phyloP scores from a whole-genome alignment of 2,888 invertebrate species.

The Anticlea derivata region DNA sequence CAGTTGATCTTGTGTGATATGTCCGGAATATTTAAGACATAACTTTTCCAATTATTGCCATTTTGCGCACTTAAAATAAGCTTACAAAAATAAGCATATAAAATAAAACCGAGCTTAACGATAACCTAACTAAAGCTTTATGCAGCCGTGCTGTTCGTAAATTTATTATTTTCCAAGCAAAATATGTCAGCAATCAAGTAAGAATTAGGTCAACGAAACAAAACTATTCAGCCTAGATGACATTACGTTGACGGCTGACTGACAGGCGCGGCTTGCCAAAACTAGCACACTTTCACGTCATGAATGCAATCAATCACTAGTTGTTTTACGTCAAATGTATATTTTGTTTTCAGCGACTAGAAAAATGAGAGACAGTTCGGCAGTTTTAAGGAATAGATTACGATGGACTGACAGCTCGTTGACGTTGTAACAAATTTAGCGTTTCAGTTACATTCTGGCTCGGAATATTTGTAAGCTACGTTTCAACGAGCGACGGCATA shows the following conservation, averaged over 20 bases:
- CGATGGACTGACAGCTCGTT: conserved; percentile 1
- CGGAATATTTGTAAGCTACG: too few relatives aligned
- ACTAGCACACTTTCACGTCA: conserved; percentile 21
- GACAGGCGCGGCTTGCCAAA: conserved; percentile 27
- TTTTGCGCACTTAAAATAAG: too few relatives aligned
- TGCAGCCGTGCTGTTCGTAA: too few relatives aligned
- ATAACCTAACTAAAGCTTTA: too few relatives aligned
- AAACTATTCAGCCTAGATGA: conserved; percentile 7
- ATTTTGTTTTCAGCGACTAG: conserved; percentile 26
- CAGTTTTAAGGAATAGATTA: conserved; percentile 7
- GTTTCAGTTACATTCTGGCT: background rate
- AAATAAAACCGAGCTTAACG: too few relatives aligned
- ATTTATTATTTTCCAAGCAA: too few relatives aligned
- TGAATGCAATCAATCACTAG: conserved; percentile 25
- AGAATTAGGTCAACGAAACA: conserved; percentile 19
- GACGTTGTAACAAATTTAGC: background rate
- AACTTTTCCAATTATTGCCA: too few relatives aligned
- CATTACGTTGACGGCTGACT: conserved; percentile 20
- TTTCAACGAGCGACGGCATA: too few relatives aligned
- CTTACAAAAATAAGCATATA: too few relatives aligned
- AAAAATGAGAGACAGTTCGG: conserved; percentile 12
- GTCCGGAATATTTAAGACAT: too few relatives aligned
- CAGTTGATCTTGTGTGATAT: too few relatives aligned
- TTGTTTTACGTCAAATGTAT: conserved; percentile 21
- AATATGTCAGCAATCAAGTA: conserved; percentile 9